A percentile compares a stretch with the other conserved stretches of the same genome.
Conservation (phyloP, 2,888 invertebrate species). For the Calephelis perditalis region DNA sequence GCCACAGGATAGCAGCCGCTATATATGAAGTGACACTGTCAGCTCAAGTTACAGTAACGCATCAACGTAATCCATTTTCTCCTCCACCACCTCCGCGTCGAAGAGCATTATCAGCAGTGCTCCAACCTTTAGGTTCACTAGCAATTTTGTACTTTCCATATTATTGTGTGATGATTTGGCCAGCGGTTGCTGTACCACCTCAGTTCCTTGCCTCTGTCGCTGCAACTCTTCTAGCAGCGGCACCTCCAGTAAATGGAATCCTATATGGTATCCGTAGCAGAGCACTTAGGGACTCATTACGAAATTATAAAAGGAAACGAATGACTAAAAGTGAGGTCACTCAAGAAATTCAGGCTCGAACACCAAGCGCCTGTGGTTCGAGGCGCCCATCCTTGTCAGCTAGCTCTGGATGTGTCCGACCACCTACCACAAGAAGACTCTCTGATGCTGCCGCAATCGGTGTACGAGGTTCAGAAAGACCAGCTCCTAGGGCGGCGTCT, state of each 20-base stretch:
- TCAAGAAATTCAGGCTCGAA: constrained; percentile 88
- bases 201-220: constrained; percentile 77
- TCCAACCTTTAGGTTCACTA: constrained; percentile 85
- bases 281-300: constrained; percentile 83
- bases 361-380: constrained; percentile 87
- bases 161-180: constrained; percentile 84
- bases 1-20: constrained; percentile 90
- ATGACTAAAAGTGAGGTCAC: constrained; percentile 88
- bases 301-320: constrained; percentile 87
- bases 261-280: constrained; percentile 87
- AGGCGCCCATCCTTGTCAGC: constrained; percentile 84
- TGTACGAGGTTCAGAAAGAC: constrained; percentile 56
- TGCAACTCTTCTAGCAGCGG: constrained; percentile 82
- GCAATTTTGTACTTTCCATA: constrained; percentile 86
- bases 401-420: constrained; percentile 65
- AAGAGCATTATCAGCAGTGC: constrained; percentile 81
- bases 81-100: constrained; percentile 82
- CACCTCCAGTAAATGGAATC: constrained; percentile 86
- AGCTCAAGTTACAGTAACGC: constrained; percentile 90
- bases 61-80: constrained; percentile 88
- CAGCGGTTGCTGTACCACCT: constrained; percentile 61
- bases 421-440: constrained; percentile 60
- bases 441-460: constrained; percentile 71
- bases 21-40: constrained; percentile 91
- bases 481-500: constrained; percentile 81